Base-by-base conservation (phyloP, 2,113 vertebrate genomes). In the Lynx canadensis region DNA sequence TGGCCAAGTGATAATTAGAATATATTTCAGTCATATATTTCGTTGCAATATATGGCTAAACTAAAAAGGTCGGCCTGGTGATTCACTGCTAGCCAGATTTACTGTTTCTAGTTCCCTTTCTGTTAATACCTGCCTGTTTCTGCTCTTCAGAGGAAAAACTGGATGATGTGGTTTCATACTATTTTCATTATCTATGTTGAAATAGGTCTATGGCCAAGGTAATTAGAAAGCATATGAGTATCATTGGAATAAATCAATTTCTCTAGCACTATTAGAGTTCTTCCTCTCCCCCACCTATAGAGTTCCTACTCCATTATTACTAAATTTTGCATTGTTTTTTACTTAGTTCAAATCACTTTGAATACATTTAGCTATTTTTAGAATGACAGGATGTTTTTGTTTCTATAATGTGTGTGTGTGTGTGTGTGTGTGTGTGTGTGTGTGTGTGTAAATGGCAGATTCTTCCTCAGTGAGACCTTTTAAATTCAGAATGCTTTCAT, bases 401-500 rank as follows among this genome's bases (percentile, higher is more conserved):
- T 96, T 96, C 83, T 93, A 18, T 94, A 94, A 93, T 91, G 91
- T 27, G 4, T 18, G 27, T 69, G 3, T 73, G 8, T 71, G 33
- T n/a, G 63, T 23, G 21, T 60, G 55, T 65, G 57, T 60, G 57
- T 65, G 2, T 69, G 16, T 69, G 11, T n/a, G 16, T n/a, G 4
- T 16, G 7, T 68, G 7, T 83, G 65, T 69, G 7, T 76, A 13
- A 45, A 21, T 88, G 78, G 2, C 2, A 88, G 60, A 87, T 96
- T 96, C 41, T 91, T 96, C n/a, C 65, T 84, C 16, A 45, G 10
- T 96, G 84, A 95, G 82, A 93, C n/a, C 66, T 85, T 97, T 97
- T 95, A 95, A 94, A 96, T 97, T 97, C 81, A 91, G 71, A 81
- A 93, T 95, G 84, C 92, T 93, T 90, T 87, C 82, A 92, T 91